Evolutionary conservation across 2,113 vertebrate genomes (phyloP), one percentile per base, ranked within the genome.

Genomic region (Crotalus tigris): DNA sequence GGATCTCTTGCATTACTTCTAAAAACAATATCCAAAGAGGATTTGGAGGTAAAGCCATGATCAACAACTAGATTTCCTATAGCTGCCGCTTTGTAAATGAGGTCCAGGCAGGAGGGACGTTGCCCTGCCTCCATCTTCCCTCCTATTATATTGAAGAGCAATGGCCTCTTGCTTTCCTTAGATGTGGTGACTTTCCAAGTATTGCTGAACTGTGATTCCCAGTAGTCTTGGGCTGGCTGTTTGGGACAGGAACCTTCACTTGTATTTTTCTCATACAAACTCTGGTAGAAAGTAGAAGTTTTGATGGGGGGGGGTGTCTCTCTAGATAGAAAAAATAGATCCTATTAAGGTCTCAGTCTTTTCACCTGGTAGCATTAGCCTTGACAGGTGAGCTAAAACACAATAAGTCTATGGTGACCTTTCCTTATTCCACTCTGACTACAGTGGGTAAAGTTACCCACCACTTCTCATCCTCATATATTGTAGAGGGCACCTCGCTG

Each of bases 401-500:
- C 39, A 93, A 93, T 55, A 93, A 92, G 93, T 96, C 93, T 3
- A 49, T 23, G 33, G 92, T 94, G 92, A 64, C 69, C 44, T 96
- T 96, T 94, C 89, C 92, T 91, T 0, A 10, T 81, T 92, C 94
- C 95, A 90, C 95, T 93, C 69, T 96, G 94, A 94, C 53, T 95
- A 95, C 44, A 88, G 44, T 95, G 92, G 88, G 96, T 95, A 89
- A 96, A 95, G 54, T 93, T 69, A 94, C 90, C 92, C 86, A 96
- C 96, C 90, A 88, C 93, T 91, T 96, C 95, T 94, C 93, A 4
- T 92, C 88, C 95, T 95, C 94, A 96, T 96, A 94, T 95, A 95
- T 95, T 1, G 1, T 26, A n/a, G 0, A 90, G 26, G 53, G 69
- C 87, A 94, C 51, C 92, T 96, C 61, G 61, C 91, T 95, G 92